Evolutionary conservation across 2,797 vertebrate species (phyloP), one percentile per base, ranked within the genome.

Genomic region (Enteromius viviparus): DNA sequence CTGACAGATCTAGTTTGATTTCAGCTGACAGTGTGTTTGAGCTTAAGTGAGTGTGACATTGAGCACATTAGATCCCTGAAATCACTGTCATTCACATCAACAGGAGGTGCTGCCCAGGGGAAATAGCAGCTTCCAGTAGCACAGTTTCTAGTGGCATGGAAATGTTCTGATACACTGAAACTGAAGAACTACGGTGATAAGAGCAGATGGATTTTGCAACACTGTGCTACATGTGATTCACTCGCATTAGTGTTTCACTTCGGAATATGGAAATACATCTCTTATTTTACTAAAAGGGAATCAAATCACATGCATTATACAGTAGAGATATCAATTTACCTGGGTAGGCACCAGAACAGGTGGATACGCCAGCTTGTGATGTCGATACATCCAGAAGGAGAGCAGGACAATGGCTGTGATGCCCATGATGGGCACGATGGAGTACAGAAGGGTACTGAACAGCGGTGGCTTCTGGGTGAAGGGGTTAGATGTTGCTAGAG

Each of bases 371-470:
- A 99, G 94, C 89, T 99, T 99, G 93, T 99, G 98, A 87, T 99
- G 98, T 77, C 97, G 94, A 91, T 98, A 99, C 94, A 99, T 98
- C 98, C 98, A 99, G 91, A 99, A 99, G 0, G 97, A 98, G 88
- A 99, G 96, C 85, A 99, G 94, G 76, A 98, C 91, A 0, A 99
- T 96, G 15, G 96, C 97, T 0, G 96, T 97, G 85, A 99, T 95
- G 84, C 96, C 96, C 92, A 99, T 96, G 89, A 99, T 96, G 84
- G 98, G 98, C 89, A 99, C 97, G 93, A 99, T 93, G 0, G 97
- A 97, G 89, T 99, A 99, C 0, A 99, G 96, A 89, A 99, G 93
- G 3, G 97, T 99, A 92, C 94, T 98, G 93, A 98, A 97, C 85
- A 98, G 95, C 86, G 95, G 95, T 32, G 97, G 97, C 91, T 97